Percentiles rank a stretch among this genome's conserved stretches.
These are phyloP conservation scores for Platycheirus albimanus DNA, from an alignment of 2,888 invertebrate species.

Conservation along the genomic window DNA sequence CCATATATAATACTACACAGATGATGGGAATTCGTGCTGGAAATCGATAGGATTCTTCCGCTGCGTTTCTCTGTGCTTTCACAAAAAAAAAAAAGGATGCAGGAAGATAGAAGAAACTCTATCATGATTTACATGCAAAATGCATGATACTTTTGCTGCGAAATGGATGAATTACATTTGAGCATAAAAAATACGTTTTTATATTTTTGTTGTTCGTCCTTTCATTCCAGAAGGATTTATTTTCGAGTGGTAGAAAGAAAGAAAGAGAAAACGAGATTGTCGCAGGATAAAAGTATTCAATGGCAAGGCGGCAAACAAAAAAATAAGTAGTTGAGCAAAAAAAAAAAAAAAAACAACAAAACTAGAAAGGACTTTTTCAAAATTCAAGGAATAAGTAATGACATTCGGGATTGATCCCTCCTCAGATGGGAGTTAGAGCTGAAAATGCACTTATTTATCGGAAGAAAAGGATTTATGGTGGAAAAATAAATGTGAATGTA, in stretches of 20 bases:
- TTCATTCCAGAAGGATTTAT: neutral
- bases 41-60: conserved; percentile 60
- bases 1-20: neutral
- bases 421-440: conserved; percentile 44
- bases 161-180: conserved; percentile 59
- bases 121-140: conserved; percentile 73
- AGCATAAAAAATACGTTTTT: conserved; percentile 10
- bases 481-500: conserved; percentile 52
- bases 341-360: neutral
- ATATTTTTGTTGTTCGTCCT: neutral
- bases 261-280: conserved; percentile 20
- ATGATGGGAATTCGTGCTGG: conserved; percentile 38
- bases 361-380: conserved; percentile 37
- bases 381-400: conserved; percentile 69
- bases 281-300: conserved; percentile 36
- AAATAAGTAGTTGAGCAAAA: conserved; percentile 21
- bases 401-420: conserved; percentile 72
- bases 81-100: conserved; percentile 23
- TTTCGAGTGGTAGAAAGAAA: neutral
- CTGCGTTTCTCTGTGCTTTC: conserved; percentile 17
- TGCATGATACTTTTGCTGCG: conserved; percentile 67
- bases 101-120: conserved; percentile 40
- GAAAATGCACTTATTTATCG: conserved; percentile 71
- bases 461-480: conserved; percentile 64
- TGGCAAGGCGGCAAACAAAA: conserved; percentile 12